Base-by-base conservation (phyloP, 2,113 vertebrate genomes). In the Apaloderma vittatum region DNA sequence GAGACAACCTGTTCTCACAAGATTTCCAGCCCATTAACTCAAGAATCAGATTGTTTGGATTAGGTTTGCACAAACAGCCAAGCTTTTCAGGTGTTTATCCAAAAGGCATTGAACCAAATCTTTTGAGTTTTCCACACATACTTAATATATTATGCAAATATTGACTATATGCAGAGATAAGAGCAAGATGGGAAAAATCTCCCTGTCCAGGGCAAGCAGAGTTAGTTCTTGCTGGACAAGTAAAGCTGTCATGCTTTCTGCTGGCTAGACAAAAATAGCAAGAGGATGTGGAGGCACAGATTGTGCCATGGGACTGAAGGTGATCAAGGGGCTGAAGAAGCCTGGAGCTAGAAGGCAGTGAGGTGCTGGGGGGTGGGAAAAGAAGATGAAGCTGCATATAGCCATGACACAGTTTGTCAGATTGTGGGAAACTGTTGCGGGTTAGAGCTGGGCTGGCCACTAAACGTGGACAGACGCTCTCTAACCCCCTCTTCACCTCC, bases 11-110 rank as follows among this genome's bases (percentile, higher is more conserved):
- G 83, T 87, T 96, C 86, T 97, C 70, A 94, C 70, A 95, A 84
- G 68, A 95, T 95, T 97, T 94, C 91, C 95, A 97, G 86, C 45
- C 77, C 89, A 91, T 97, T 97, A 97, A 87, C 94, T 95, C 78
- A 91, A 93, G 93, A 94, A 96, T 97, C 88, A 94, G 85, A 90
- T 49, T 93, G 89, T 94, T 96, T 95, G 96, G 86, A 91, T 87
- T 95, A 93, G 90, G 80, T 94, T 94, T 96, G 65, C 83, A 87
- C 86, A 95, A 91, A 93, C 88, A 96, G 65, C 52, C 36, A 84
- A 43, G 73, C 27, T 95, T 95, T 94, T 79, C 95, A 94, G 91
- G 88, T 94, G 76, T 86, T 97, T 94, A 89, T 89, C 87, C 92
- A 91, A 91, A 92, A 83, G 62, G 48, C 95, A 89, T 65, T 83